phyloP scores from a whole-genome alignment of 1,140 invertebrate species.

The Epicauta chinensis region DNA sequence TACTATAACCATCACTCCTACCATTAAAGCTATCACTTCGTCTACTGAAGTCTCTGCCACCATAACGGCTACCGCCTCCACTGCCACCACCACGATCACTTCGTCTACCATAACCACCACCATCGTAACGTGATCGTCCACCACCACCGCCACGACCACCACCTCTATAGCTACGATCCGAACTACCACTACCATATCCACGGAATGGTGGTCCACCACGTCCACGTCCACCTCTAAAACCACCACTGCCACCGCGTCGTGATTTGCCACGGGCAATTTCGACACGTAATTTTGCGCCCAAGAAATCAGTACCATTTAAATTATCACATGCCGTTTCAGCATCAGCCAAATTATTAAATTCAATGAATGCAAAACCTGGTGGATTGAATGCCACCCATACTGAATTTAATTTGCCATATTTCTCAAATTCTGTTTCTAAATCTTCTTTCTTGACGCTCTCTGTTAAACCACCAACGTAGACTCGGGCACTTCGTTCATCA shows the following conservation, averaged over 20 bases:
- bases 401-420: slow-evolving; percentile 61
- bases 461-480: slow-evolving; percentile 78
- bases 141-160: slow-evolving; percentile 20
- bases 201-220: slow-evolving; percentile 20
- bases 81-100: slow-evolving; percentile 15
- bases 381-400: slow-evolving; percentile 94
- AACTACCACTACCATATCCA: slow-evolving; percentile 12
- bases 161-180: slow-evolving; percentile 13
- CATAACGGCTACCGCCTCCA: slow-evolving; percentile 22
- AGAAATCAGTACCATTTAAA: slow-evolving; percentile 79
- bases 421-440: slow-evolving; percentile 82
- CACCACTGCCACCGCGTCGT: slow-evolving; percentile 48
- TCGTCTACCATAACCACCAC: too few species aligned
- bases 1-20: slow-evolving; percentile 1
- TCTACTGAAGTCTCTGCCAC: slow-evolving; percentile 25
- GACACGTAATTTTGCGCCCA: slow-evolving; percentile 74
- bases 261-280: slow-evolving; percentile 72
- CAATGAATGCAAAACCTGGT: slow-evolving; percentile 96
- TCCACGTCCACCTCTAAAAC: slow-evolving; percentile 37
- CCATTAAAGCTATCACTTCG: slow-evolving; percentile 27
- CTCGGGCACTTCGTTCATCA: slow-evolving; percentile 57
- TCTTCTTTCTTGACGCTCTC: slow-evolving; percentile 84
- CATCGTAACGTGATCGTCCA: slow-evolving; percentile 6
- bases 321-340: slow-evolving; percentile 89
- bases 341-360: slow-evolving; percentile 92